Evolutionary conservation across 2,113 vertebrate species (phyloP).

Genomic region (Tragulus kanchil): DNA sequence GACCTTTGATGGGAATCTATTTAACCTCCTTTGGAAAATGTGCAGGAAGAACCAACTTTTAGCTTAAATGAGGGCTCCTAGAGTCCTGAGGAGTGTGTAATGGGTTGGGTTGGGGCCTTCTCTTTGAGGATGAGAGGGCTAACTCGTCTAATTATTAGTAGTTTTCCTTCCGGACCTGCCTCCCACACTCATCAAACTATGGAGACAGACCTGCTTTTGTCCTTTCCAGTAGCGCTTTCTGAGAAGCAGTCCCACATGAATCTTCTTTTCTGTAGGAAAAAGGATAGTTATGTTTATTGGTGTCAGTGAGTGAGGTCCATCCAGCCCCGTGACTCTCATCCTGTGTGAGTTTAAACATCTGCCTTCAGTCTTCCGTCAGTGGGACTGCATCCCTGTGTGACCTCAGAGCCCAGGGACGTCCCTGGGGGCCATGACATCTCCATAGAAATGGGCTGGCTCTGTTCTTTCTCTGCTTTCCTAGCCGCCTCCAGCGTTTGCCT

Average conservation of each 20-base stretch:
- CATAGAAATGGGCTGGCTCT: not conserved
- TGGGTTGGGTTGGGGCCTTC: no score
- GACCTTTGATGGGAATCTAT: not conserved
- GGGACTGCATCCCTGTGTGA: not conserved
- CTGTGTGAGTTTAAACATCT: not conserved
- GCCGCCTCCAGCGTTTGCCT: not conserved
- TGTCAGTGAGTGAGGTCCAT: not conserved
- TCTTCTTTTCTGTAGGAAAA: conserved; percentile 17
- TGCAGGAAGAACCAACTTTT: not conserved
- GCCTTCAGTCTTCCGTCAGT: not conserved
- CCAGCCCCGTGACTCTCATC: conserved; percentile 10
- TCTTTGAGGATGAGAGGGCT: not conserved
- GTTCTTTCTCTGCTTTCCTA: not conserved
- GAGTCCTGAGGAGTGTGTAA: not conserved
- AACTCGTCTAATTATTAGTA: not conserved
- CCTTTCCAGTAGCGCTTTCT: not conserved
- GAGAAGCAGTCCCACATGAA: not conserved
- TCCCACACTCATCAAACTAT: accelerated
- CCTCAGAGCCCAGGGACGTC: not conserved
- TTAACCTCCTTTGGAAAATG: no score
- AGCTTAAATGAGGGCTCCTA: not conserved
- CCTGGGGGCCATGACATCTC: not conserved
- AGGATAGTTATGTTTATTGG: not conserved
- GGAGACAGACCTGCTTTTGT: not conserved
- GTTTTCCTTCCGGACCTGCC: not conserved